Percentiles rank a stretch among this genome's conserved stretches.
phyloP scores from a whole-genome alignment of 1,140 invertebrate species.

The Drosophila triauraria region DNA sequence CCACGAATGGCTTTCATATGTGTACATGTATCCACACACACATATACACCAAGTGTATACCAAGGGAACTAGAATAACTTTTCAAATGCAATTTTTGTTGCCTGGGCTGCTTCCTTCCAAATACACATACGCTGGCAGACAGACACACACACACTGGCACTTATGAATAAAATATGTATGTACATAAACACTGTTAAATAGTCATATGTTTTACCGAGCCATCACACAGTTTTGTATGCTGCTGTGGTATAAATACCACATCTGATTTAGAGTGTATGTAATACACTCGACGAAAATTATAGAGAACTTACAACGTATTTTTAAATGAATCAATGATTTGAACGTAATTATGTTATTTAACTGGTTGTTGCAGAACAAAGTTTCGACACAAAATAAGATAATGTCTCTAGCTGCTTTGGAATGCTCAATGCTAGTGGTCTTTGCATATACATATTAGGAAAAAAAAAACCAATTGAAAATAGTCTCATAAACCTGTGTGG shows the following conservation, averaged over 20 bases:
- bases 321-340: not conserved
- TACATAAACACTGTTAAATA: conserved; percentile 21
- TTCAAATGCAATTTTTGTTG: conserved; percentile 30
- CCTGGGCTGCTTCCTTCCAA: conserved; percentile 7
- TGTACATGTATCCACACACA: conserved; percentile 18
- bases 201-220: conserved; percentile 29
- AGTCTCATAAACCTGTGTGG: not conserved
- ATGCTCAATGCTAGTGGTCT: conserved; percentile 9
- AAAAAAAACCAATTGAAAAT: conserved; percentile 12
- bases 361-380: not conserved
- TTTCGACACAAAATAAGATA: conserved; percentile 7
- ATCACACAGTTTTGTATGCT: conserved; percentile 21
- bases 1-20: conserved; percentile 31
- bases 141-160: not conserved
- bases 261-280: conserved; percentile 40
- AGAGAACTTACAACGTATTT: not conserved
- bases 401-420: conserved; percentile 10
- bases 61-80: conserved; percentile 43
- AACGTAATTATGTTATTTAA: not conserved
- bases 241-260: conserved; percentile 37
- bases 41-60: conserved; percentile 16
- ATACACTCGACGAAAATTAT: conserved; percentile 26
- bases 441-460: conserved; percentile 29
- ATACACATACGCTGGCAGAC: conserved; percentile 5
- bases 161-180: not conserved